Base-by-base conservation (phyloP, 2,113 vertebrate genomes). In the Carettochelys insculpta region DNA sequence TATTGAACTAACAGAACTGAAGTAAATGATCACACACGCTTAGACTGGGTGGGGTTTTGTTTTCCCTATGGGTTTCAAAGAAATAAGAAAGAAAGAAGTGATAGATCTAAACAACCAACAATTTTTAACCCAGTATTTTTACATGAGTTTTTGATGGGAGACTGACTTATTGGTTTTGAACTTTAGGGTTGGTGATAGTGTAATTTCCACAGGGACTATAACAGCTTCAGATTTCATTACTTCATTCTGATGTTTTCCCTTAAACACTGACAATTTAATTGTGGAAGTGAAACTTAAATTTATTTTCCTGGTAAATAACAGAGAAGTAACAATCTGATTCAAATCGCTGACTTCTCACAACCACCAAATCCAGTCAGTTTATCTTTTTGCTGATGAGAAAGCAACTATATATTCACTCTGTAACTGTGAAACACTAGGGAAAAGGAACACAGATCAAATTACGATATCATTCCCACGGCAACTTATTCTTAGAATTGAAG, bases 181-280 rank as follows among this genome's bases (percentile, higher is more conserved):
- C 85, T 86, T 73, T 90, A 50, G 3, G 43, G 68, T 82, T 45
- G 61, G 20, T 48, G 85, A 65, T 38, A 56, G 19, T 75, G 43
- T 80, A 84, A 89, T 95, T 93, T 95, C 89, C 51, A 95, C 68
- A 79, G 77, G 22, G 27, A 87, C 92, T 95, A 25, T 43, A 73
- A 51, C 5, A 65, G 2, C 25, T 92, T 92, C 2, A 1, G 53
- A 77, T 90, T 91, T 85, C 73, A 81, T 88, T 85, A 83, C 50
- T 84, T 65, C 77, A 52, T 17, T 75, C 88, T 89, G 88, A 92
- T 85, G 92, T 50, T 86, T 95, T 90, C 47, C 81, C 80, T 80
- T 61, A 77, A 77, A 90, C 58, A 5, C 20, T 90, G 20, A 29
- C 92, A 94, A 94, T 65, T 76, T 75, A 85, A 89, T 92, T 76